A percentile compares a stretch with the other conserved stretches of the same genome.
These are phyloP conservation scores for Panthera tigris DNA, from an alignment of 2,113 vertebrate species.

Conservation along the genomic window DNA sequence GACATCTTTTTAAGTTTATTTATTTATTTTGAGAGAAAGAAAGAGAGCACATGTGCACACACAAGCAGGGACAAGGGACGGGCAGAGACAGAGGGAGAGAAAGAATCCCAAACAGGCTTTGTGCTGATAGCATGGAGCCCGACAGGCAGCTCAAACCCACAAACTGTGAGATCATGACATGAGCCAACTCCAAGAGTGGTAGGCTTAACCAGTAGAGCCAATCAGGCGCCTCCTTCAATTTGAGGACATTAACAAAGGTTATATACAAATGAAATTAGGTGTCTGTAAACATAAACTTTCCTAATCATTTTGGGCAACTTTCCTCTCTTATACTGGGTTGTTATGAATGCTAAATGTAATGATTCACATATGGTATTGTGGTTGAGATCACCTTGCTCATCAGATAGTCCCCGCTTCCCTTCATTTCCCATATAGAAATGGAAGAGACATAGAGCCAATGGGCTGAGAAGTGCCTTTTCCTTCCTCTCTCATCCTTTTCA, in stretches of 20 bases:
- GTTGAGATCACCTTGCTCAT: background rate
- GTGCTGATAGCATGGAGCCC: no score
- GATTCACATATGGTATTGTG: background rate
- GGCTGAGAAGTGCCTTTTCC: background rate
- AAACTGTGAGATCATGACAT: no score
- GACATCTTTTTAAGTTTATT: background rate
- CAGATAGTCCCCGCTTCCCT: background rate
- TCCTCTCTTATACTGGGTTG: background rate
- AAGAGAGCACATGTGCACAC: no score
- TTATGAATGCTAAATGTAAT: background rate
- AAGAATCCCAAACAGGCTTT: no score
- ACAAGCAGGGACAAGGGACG: no score
- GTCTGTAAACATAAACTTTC: background rate
- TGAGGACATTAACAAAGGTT: background rate
- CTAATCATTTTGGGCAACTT: background rate
- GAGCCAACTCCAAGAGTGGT: no score
- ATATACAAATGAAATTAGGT: background rate
- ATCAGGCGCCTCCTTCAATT: background rate
- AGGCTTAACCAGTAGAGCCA: no score
- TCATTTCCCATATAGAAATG: background rate
- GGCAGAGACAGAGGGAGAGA: no score
- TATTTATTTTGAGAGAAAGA: no score
- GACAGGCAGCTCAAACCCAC: no score
- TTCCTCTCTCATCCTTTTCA: background rate
- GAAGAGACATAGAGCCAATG: background rate